Base-by-base conservation (phyloP, 2,797 vertebrate genomes). In the Ciconia nigra region DNA sequence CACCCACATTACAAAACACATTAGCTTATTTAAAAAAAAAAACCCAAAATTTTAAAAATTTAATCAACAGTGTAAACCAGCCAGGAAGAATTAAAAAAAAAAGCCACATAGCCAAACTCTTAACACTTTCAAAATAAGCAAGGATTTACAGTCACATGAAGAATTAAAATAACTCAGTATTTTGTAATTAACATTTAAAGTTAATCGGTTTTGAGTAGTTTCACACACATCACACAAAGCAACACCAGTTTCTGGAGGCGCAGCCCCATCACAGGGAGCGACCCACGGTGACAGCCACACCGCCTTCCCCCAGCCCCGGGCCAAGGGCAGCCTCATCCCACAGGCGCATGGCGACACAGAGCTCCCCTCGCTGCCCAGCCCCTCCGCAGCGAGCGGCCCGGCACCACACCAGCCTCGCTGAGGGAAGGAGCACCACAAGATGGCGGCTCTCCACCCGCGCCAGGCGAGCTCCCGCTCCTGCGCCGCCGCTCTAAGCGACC, bases 381-480 rank as follows among this genome's bases (percentile, higher is more conserved):
- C 24, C 25, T 7, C 19, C 9, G 13, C 55, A 2, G 12, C 9
- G 3, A 15, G 10, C 37, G 1, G 5, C 31, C 21, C 16, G 0
- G 5, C 29, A 5, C 29, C 20, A 0, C 31, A 0, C 2, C 22
- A 1, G 73, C 90, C 41, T 46, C 89, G 11, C 44, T 8, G 37
- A 10, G 1, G 6, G 1, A 1, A 2, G 1, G 0, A 2, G 0
- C 10, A 1, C 3, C 5, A 0, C 74, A 21, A 10, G 1, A 54
- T 52, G 31, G 62, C 49, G 44, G 4, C 52, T 0, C 3, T 1
- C 22, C 0, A 0, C 10, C 7, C 1, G 1, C 44, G 0, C 24
- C 28, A 25, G 8, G 13, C 29, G 4, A 24, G 3, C 13, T 16
- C 3, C 16, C 2, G 3, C 46, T 29, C 52, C 20, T 51, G 20